phyloP scores from a whole-genome alignment of 2,113 vertebrate species.

The Melanostigma gelatinosum region DNA sequence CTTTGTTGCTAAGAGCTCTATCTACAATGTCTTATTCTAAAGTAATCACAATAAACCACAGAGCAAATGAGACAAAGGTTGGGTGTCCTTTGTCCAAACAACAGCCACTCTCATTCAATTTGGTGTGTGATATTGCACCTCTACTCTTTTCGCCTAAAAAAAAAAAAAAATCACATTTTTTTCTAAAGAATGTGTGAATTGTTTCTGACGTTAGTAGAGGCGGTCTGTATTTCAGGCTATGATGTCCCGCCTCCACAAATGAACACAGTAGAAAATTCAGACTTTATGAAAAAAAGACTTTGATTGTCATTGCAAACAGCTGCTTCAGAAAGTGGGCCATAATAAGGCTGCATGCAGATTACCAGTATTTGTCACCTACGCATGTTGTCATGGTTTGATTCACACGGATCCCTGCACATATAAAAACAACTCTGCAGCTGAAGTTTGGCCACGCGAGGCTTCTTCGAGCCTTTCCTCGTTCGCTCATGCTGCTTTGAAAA shows the following conservation, averaged over 20 bases:
- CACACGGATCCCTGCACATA: background rate
- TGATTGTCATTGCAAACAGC: background rate
- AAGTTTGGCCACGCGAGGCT: background rate
- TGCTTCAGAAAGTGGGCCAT: background rate
- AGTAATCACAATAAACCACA: background rate
- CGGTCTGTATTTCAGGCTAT: background rate
- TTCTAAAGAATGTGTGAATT: background rate
- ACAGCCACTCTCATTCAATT: background rate
- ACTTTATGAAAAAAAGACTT: background rate
- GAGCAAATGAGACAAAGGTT: too few relatives aligned
- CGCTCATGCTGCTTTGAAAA: background rate
- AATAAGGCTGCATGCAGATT: background rate
- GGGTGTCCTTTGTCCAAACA: background rate
- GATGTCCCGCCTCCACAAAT: background rate
- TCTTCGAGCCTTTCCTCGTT: background rate
- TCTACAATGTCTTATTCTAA: background rate
- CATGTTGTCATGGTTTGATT: background rate
- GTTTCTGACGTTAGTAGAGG: background rate
- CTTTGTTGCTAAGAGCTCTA: background rate
- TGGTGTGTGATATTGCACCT: background rate
- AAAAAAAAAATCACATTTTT: background rate
- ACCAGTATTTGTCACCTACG: background rate
- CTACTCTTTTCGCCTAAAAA: background rate
- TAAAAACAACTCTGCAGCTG: background rate
- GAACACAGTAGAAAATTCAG: background rate